Evolutionary conservation across 2,113 vertebrate species (phyloP), one percentile per base, ranked within the genome.

Genomic region (Apus apus): DNA sequence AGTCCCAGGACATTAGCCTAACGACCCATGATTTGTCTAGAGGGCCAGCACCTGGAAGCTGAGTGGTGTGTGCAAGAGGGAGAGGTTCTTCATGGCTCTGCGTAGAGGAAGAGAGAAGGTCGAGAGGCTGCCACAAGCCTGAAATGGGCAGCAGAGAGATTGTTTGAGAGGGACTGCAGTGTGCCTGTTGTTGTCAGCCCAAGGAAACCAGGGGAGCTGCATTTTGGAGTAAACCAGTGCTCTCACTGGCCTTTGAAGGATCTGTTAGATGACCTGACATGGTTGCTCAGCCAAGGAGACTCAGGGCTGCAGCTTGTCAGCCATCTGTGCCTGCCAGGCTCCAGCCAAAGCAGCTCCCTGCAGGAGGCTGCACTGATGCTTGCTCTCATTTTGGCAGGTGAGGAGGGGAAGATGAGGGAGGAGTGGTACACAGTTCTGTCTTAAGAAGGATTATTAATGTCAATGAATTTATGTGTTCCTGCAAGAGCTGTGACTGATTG

Each of bases 391-490:
- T 91, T 97, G 95, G 85, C 85, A 97, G 94, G 72, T 43, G 4
- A 76, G 72, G 79, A 81, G 50, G 25, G 73, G 36, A 14, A 96
- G 79, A 75, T 9, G 11, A 78, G 46, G 50, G 54, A 92, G 38
- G 85, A 92, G 48, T 61, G 61, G 26, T 94, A 83, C 50, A 80
- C 81, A 91, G 66, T 79, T 90, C 90, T 78, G 43, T 87, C 83
- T 87, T 75, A 73, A 91, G 89, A 86, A 92, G 92, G 82, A 94
- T 87, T 92, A 91, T 94, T 90, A 96, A 45, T 38, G 72, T 61
- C 57, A 78, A 76, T 11, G 8, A 85, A 83, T 93, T 96, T 93
- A 85, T 94, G 66, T 93, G 90, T 96, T 96, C 77, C 91, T 83
- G 53, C 78, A 95, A 94, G 87, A 87, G 70, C 76, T 90, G 71